A percentile compares a stretch with the other conserved stretches of the same genome.
phyloP scores from a whole-genome alignment of 2,888 invertebrate genomes.

The Horisme vitalbata region DNA sequence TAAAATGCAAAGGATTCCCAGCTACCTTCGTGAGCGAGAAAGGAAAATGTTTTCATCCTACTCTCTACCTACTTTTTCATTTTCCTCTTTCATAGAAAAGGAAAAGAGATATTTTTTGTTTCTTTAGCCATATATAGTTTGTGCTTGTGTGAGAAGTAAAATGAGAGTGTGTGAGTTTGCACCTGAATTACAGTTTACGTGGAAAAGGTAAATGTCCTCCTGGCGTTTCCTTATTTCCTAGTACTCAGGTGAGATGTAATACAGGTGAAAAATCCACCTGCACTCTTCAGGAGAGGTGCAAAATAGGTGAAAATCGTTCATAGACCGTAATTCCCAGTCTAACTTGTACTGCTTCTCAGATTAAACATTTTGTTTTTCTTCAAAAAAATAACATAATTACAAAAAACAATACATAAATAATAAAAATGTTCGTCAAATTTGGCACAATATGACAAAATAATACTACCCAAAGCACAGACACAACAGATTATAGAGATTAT shows the following conservation, averaged over 20 bases:
- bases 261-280: constrained; percentile 73
- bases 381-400: too few species aligned
- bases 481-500: too few species aligned
- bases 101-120: constrained; percentile 4
- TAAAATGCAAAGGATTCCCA: not conserved
- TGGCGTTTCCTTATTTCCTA: constrained; percentile 54
- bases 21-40: not conserved
- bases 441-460: too few species aligned
- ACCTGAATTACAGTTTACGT: constrained; percentile 56
- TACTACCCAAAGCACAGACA: too few species aligned
- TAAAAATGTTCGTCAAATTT: too few species aligned
- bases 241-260: constrained; percentile 73
- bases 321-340: too few species aligned
- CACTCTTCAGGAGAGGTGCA: constrained; percentile 35
- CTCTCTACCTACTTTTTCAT: not conserved
- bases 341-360: too few species aligned
- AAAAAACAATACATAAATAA: too few species aligned
- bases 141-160: constrained; percentile 2
- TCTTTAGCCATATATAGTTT: constrained; percentile 10
- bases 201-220: constrained; percentile 53
- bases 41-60: constrained; percentile 9
- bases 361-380: too few species aligned
- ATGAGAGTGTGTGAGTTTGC: constrained; percentile 31
- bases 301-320: too few species aligned
- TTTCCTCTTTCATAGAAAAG: not conserved